A percentile compares a stretch with the other conserved stretches of the same genome.
Conservation (phyloP, 2,888 invertebrate species). For the Sycophila texana region DNA sequence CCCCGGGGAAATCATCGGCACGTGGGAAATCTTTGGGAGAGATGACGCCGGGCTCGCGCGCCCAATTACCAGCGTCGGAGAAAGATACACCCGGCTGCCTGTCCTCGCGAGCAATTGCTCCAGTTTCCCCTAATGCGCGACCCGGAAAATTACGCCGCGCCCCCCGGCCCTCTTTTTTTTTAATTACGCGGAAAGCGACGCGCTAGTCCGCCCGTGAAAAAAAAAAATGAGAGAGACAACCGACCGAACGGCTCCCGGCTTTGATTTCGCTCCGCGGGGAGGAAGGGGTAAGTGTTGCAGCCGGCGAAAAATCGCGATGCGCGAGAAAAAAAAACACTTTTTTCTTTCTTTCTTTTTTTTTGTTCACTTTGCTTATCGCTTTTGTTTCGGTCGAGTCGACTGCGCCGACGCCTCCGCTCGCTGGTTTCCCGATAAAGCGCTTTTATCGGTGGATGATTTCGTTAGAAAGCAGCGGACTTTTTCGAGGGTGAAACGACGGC, state of each 20-base stretch:
- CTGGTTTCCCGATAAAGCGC: not conserved
- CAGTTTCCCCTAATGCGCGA: conserved; percentile 8
- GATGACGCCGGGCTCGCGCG: conserved; percentile 13
- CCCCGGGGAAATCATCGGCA: conserved; percentile 58
- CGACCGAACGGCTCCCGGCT: conserved; percentile 23
- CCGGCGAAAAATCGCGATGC: too few relatives aligned
- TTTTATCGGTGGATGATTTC: conserved; percentile 18
- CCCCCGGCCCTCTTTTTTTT: conserved; percentile 9
- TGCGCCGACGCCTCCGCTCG: too few relatives aligned
- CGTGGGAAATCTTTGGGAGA: conserved; percentile 58
- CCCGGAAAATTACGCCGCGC: not conserved
- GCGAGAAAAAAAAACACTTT: not conserved
- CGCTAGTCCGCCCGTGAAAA: conserved; percentile 6
- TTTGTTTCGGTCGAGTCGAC: too few relatives aligned
- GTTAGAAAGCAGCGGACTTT: not conserved
- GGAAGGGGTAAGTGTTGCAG: too few relatives aligned
- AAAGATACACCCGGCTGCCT: not conserved
- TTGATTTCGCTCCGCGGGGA: conserved; percentile 15
- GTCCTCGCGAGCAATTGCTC: not conserved
- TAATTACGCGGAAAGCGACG: conserved; percentile 38
- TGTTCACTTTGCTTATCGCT: too few relatives aligned
- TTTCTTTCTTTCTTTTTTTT: not conserved
- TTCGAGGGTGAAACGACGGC: too few relatives aligned
- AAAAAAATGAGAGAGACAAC: not conserved
- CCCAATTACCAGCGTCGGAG: conserved; percentile 16